Evolutionary conservation across 2,113 vertebrate species (phyloP).

Genomic region (Paramormyrops kingsleyae): DNA sequence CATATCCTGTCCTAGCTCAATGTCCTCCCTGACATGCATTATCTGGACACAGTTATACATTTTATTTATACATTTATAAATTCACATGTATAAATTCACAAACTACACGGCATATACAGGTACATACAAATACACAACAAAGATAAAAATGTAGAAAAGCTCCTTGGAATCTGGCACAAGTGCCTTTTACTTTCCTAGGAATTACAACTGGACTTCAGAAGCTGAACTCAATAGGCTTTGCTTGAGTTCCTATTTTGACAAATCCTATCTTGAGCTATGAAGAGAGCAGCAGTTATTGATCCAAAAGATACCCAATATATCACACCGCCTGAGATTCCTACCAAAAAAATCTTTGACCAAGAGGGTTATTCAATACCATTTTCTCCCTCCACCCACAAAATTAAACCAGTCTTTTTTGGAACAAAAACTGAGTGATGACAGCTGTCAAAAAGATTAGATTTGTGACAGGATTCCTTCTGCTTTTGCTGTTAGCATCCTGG

Average conservation of each 20-base stretch:
- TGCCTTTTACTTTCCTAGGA: not conserved
- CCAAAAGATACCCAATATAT: constrained; percentile 61
- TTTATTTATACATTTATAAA: not conserved
- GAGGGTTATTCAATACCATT: constrained; percentile 59
- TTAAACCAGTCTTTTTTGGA: constrained; percentile 53
- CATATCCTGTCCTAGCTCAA: not conserved
- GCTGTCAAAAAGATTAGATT: constrained; percentile 51
- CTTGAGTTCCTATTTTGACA: constrained; percentile 55
- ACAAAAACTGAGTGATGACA: constrained; percentile 56
- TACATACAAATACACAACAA: constrained; percentile 5
- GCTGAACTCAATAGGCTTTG: constrained; percentile 50
- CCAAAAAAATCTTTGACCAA: constrained; percentile 58
- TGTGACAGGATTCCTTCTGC: constrained; percentile 42
- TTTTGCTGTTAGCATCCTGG: constrained; percentile 45
- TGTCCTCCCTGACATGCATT: not conserved
- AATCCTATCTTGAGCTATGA: constrained; percentile 57
- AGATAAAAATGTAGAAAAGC: not conserved
- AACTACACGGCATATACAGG: not conserved
- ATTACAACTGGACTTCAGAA: constrained; percentile 44
- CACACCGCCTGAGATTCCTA: constrained; percentile 52
- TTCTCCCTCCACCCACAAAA: constrained; percentile 53
- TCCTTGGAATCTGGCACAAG: not conserved
- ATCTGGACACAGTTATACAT: not conserved
- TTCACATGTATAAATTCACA: not conserved
- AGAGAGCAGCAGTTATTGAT: constrained; percentile 58